A percentile compares a stretch with the other conserved stretches of the same genome.
phyloP scores from a whole-genome alignment of 2,113 vertebrate genomes.

The Speoplatyrhinus poulsoni region DNA sequence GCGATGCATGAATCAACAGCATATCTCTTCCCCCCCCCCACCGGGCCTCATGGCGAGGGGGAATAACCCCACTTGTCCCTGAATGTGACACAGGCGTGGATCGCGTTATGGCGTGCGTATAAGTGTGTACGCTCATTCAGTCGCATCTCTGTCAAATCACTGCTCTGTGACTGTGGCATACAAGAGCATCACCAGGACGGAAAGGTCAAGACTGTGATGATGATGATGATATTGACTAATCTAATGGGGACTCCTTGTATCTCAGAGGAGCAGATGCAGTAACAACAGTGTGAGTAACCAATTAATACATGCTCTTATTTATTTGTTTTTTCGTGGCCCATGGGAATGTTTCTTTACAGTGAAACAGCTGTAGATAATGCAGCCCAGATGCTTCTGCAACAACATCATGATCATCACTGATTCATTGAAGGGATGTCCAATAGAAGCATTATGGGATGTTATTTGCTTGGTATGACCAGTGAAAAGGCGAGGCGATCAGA shows the following conservation, averaged over 20 bases:
- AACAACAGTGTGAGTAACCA: background rate
- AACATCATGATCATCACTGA: too few species aligned
- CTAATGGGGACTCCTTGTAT: background rate
- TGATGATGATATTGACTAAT: background rate
- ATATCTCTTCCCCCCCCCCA: background rate
- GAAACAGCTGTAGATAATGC: too few species aligned
- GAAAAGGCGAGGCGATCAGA: too few species aligned
- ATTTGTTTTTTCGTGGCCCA: background rate
- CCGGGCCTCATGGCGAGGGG: background rate
- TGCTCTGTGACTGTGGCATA: conserved; percentile 67
- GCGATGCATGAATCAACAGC: conserved; percentile 30
- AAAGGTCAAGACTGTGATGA: conserved; percentile 72
- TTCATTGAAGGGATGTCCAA: too few species aligned
- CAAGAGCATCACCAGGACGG: conserved; percentile 52
- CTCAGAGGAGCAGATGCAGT: background rate
- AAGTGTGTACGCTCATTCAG: conserved; percentile 56
- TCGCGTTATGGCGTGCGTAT: conserved; percentile 60
- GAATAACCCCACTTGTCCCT: background rate
- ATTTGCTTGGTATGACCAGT: too few species aligned
- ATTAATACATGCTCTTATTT: background rate
- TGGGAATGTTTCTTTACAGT: too few species aligned
- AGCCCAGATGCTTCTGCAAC: too few species aligned
- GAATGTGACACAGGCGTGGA: conserved; percentile 40
- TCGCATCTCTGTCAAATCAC: conserved; percentile 69
- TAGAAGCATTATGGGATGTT: too few species aligned